Base-by-base conservation (phyloP, 1,140 invertebrate species). In the Hycleus phaleratus region DNA sequence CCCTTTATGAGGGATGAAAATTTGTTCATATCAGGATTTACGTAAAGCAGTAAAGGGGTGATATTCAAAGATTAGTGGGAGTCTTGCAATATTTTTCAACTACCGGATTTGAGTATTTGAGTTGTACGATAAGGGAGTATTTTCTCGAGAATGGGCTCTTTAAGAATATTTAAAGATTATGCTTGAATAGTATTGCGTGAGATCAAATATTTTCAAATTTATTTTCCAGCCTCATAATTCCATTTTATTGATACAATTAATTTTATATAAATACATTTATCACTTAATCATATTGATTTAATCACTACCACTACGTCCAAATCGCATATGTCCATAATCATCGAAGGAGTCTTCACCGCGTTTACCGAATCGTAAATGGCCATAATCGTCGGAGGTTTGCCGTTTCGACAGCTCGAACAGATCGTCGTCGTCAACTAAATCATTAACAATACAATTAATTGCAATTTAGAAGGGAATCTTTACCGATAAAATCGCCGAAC, bases 281-380 rank as follows among this genome's bases (percentile, higher is more conserved):
- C 24, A 57, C 44, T 44, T 55, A 24, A 7, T 46, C 11, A 3
- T 4, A 49, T 38, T n/a, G 12, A 38, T 39, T 18, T 57, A 11
- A 26, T 67, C 65, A 18, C 18, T 44, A 26, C 62, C 68, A 48
- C 65, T 70, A 46, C 81, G 74, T 10, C 85, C 85, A 64, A 85
- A 86, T 62, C 85, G 72, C 71, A 86, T 76, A 66, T 86, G 84
- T 1, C 85, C 85, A 58, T 86, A 87, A 66, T 87, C 83, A 61
- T 85, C 83, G 63, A 82, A 84, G 26, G 79, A 66, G 58, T 82
- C 77, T 54, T 79, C 75, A 4, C 73, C 71, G 24, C 81, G 75
- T 51, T 79, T 79, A 1, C 82, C 79, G 59, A 80, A 83, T 59
- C 82, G 72, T 64, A 85, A 77, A 52, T 84, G 77, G 5, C 81